A percentile compares a stretch with the other conserved stretches of the same genome.
Evolutionary conservation across 2,113 vertebrate genomes (phyloP).

Genomic region (Podilymbus podiceps): DNA sequence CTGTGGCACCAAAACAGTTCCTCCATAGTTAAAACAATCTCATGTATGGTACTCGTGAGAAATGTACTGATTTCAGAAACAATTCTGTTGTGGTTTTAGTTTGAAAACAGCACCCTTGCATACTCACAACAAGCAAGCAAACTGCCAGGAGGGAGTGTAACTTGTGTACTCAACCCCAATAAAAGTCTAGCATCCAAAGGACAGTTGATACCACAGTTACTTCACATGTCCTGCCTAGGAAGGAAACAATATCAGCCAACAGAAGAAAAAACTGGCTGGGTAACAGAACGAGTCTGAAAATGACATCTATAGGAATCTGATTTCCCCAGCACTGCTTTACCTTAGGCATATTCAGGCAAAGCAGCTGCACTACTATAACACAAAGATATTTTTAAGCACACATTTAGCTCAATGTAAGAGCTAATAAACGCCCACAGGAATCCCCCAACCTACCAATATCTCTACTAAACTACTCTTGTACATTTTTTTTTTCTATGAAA

Average conservation of each 20-base stretch:
- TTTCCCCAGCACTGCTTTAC: neutral
- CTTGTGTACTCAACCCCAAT: neutral
- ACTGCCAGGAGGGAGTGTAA: neutral
- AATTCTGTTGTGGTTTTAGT: neutral
- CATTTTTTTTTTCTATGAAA: neutral
- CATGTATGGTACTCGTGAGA: neutral
- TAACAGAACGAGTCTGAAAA: neutral
- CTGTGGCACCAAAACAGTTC: neutral
- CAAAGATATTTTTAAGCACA: neutral
- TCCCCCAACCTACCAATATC: neutral
- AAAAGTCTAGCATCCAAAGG: neutral
- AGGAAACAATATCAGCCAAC: neutral
- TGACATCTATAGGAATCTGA: neutral
- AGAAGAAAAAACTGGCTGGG: neutral
- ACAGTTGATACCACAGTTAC: neutral
- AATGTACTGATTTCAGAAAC: neutral
- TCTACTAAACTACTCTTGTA: neutral
- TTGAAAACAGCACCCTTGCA: neutral
- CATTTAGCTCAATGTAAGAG: neutral
- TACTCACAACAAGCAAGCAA: fast-evolving
- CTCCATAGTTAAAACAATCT: neutral
- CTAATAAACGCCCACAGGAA: neutral
- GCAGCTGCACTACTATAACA: neutral
- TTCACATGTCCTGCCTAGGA: neutral
- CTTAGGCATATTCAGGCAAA: neutral